Conservation (phyloP, 2,113 vertebrate species). For the Toxotes chatareus region DNA sequence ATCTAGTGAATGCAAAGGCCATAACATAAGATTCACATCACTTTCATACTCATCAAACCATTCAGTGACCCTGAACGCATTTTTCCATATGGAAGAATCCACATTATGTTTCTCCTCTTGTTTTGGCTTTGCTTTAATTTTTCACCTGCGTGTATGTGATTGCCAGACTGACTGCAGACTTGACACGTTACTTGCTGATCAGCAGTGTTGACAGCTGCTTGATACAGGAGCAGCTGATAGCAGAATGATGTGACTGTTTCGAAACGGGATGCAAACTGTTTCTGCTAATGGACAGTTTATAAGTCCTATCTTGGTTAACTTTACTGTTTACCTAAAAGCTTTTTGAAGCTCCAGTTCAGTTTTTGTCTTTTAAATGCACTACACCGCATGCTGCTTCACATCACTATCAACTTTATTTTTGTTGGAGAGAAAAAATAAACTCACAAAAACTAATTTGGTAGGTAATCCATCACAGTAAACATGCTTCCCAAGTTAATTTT, state of each 20-base stretch:
- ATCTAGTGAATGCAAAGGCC: not conserved
- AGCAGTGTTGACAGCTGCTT: conserved; percentile 4
- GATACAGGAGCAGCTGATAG: not conserved
- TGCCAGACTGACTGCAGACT: not conserved
- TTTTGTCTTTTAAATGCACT: not conserved
- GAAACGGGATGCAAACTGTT: not conserved
- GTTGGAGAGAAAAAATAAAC: not conserved
- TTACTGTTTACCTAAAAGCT: not conserved
- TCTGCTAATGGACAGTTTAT: not conserved
- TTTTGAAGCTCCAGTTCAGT: not conserved
- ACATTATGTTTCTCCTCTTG: not conserved
- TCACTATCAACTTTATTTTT: not conserved
- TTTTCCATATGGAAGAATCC: not conserved
- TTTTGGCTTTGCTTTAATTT: not conserved
- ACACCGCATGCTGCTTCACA: not conserved
- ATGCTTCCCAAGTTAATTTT: not conserved
- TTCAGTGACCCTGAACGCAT: not conserved
- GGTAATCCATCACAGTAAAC: conserved; percentile 16
- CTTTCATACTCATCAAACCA: not conserved
- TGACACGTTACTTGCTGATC: not conserved
- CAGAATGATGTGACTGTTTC: not conserved
- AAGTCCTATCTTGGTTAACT: not conserved
- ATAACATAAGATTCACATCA: not conserved
- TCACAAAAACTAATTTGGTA: not conserved
- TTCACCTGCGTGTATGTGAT: not conserved